Evolutionary conservation across 2,888 invertebrate species (phyloP).

Genomic region (Heliconius aoede): DNA sequence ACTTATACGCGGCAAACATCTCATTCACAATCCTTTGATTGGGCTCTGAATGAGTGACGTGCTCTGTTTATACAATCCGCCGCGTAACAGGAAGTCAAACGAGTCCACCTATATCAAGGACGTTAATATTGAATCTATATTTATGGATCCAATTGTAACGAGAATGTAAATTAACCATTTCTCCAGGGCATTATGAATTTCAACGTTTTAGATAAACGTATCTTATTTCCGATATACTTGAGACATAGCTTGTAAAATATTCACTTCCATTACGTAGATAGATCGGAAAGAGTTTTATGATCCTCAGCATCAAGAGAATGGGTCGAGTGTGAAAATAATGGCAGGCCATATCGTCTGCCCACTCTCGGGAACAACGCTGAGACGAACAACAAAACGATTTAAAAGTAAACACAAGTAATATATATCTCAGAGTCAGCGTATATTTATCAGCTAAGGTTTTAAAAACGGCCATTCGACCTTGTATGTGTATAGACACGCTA

Average conservation of each 20-base stretch:
- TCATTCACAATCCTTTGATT: constrained; percentile 81
- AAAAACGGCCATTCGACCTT: constrained; percentile 64
- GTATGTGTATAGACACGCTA: constrained; percentile 67
- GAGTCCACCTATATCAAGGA: constrained; percentile 78
- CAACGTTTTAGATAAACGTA: constrained; percentile 8
- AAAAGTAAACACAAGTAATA: constrained; percentile 27
- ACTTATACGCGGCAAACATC: constrained; percentile 72
- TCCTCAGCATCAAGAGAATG: not conserved
- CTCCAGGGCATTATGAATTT: constrained; percentile 39
- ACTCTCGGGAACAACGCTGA: constrained; percentile 18
- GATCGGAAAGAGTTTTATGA: constrained; percentile 9
- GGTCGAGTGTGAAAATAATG: constrained; percentile 35
- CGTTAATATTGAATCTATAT: constrained; percentile 69
- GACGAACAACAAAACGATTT: constrained; percentile 21
- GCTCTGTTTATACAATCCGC: constrained; percentile 75
- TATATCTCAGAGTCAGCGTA: constrained; percentile 19
- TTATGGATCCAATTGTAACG: constrained; percentile 50
- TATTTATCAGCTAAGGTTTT: constrained; percentile 30
- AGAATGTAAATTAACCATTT: constrained; percentile 41
- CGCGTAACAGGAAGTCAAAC: constrained; percentile 78
- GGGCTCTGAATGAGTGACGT: constrained; percentile 80
- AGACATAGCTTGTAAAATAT: not conserved
- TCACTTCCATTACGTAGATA: constrained; percentile 16
- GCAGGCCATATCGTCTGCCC: constrained; percentile 31
- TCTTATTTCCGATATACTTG: not conserved